Evolutionary conservation across 1,140 invertebrate genomes (phyloP).

Genomic region (Drosophila bocki): DNA sequence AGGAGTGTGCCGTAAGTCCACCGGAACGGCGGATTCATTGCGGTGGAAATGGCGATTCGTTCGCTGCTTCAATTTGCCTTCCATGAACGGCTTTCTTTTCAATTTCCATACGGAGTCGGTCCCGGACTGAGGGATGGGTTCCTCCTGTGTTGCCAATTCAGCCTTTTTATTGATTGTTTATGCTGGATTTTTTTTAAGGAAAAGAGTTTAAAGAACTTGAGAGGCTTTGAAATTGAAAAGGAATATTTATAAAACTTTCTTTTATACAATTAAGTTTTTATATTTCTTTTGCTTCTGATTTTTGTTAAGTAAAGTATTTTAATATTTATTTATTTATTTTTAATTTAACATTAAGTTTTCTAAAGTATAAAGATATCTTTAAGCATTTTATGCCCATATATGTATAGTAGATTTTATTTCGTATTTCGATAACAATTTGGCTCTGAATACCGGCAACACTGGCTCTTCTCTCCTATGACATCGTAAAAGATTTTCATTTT

Average conservation of each 20-base stretch:
- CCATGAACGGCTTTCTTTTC: slow-evolving; percentile 16
- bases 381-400: neutral
- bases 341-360: neutral
- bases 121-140: neutral
- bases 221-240: neutral
- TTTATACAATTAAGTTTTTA: too few relatives aligned
- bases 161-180: neutral
- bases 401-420: neutral
- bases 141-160: slow-evolving; percentile 5
- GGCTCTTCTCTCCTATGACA: slow-evolving; percentile 8
- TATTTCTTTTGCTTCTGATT: neutral
- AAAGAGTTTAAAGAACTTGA: neutral
- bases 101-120: slow-evolving; percentile 23
- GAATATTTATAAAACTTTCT: neutral
- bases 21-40: slow-evolving; percentile 29
- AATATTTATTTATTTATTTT: neutral
- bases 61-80: slow-evolving; percentile 19
- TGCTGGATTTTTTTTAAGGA: neutral
- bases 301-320: too few relatives aligned
- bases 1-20: slow-evolving; percentile 54
- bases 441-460: slow-evolving; percentile 20
- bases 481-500: slow-evolving; percentile 69
- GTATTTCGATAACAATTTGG: too few relatives aligned
- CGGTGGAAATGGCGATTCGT: slow-evolving; percentile 36
- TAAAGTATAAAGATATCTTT: neutral